phyloP scores from a whole-genome alignment of 2,113 vertebrate species.

The Phalacrocorax aristotelis region DNA sequence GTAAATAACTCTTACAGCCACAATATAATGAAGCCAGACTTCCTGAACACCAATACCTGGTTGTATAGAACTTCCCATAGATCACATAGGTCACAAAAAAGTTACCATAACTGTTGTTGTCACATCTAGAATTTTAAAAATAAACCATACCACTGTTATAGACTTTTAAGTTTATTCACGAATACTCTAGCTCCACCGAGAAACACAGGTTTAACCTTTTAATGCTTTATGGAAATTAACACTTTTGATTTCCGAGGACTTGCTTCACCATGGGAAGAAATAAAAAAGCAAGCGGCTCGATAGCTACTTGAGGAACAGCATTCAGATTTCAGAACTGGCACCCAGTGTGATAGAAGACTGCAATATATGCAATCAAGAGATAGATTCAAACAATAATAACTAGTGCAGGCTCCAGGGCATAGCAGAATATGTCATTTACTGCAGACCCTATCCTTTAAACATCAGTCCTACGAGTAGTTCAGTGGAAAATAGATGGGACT shows the following conservation, averaged over 20 bases:
- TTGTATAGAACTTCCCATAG: background rate
- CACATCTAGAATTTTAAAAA: background rate
- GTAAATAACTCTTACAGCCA: background rate
- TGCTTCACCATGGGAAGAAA: background rate
- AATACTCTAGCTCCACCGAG: background rate
- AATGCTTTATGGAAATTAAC: background rate
- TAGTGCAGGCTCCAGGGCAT: conserved; percentile 37
- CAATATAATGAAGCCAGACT: background rate
- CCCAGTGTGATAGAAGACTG: background rate
- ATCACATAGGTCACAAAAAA: background rate
- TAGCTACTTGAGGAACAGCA: background rate
- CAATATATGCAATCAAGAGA: conserved; percentile 50
- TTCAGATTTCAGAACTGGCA: background rate
- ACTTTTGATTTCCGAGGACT: background rate
- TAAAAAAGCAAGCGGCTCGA: background rate
- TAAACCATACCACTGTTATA: background rate
- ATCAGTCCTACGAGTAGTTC: background rate
- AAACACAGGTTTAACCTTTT: background rate
- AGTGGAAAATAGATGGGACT: conserved; percentile 11
- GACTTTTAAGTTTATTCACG: background rate
- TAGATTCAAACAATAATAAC: conserved; percentile 53
- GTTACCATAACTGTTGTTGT: background rate
- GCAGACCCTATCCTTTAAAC: background rate
- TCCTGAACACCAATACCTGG: background rate
- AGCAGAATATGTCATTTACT: conserved; percentile 31